Evolutionary conservation across 2,888 invertebrate genomes (phyloP).

Genomic region (Meandrusa payeni): DNA sequence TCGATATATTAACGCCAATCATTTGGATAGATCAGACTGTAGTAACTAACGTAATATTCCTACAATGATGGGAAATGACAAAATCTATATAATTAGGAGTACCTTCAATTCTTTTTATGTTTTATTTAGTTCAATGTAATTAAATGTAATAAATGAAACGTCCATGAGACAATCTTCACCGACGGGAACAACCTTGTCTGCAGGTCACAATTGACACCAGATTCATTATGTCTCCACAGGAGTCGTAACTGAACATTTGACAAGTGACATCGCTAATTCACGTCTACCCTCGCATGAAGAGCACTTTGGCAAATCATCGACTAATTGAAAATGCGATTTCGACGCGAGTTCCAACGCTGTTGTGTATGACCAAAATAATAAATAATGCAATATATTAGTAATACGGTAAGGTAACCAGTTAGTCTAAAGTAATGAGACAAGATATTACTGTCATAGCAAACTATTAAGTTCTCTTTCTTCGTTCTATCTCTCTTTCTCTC

Average conservation of each 20-base stretch:
- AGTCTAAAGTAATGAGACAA: not conserved
- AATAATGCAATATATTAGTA: not conserved
- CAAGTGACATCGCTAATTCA: slow-evolving; percentile 4
- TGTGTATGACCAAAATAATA: not conserved
- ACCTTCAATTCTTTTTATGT: too few relatives aligned
- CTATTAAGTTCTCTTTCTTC: too few relatives aligned
- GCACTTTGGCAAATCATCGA: slow-evolving; percentile 17
- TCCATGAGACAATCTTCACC: too few relatives aligned
- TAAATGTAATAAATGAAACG: too few relatives aligned
- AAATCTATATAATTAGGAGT: too few relatives aligned
- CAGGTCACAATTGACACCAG: not conserved
- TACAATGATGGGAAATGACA: too few relatives aligned
- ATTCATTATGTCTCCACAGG: not conserved
- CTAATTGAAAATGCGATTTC: not conserved
- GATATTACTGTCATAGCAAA: too few relatives aligned
- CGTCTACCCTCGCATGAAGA: not conserved
- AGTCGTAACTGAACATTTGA: not conserved
- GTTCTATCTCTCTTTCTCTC: too few relatives aligned
- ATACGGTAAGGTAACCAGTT: not conserved
- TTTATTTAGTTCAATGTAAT: too few relatives aligned
- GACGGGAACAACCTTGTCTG: not conserved
- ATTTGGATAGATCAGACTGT: too few relatives aligned
- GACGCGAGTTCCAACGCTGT: slow-evolving; percentile 1
- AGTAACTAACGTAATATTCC: too few relatives aligned
- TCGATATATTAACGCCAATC: too few relatives aligned